These are phyloP conservation scores for Eulithis testata DNA, from an alignment of 2,888 invertebrate genomes.

Conservation along the genomic window DNA sequence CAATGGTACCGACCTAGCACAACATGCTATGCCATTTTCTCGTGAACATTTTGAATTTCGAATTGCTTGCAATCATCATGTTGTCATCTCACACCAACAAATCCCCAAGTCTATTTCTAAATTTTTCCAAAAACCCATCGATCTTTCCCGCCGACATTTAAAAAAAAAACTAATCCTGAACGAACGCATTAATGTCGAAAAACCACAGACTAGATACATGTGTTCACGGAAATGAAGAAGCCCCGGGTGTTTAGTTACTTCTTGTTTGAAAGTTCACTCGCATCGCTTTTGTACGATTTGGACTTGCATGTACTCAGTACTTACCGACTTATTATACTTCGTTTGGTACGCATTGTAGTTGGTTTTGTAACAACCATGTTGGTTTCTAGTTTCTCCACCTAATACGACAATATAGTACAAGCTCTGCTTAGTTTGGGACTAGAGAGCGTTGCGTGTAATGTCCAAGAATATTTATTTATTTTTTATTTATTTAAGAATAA, in stretches of 20 bases:
- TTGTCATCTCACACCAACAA: conserved; percentile 12
- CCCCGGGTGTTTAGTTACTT: conserved; percentile 31
- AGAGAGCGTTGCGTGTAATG: too few species aligned
- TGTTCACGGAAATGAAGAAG: conserved; percentile 35
- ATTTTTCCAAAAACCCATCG: conserved; percentile 21
- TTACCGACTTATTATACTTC: conserved; percentile 10
- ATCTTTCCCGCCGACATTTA: conserved; percentile 18
- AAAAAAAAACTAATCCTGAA: conserved; percentile 28
- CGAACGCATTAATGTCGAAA: conserved; percentile 32
- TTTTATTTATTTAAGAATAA: too few species aligned
- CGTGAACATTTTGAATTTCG: too few species aligned
- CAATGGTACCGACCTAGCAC: background rate
- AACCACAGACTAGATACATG: conserved; percentile 33
- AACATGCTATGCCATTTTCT: too few species aligned
- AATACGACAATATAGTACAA: too few species aligned
- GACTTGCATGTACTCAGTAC: conserved; percentile 12
- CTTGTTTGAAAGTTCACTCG: conserved; percentile 26
- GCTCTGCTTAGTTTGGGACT: too few species aligned
- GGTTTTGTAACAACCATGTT: background rate
- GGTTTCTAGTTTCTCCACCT: conserved; percentile 1
- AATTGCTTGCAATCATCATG: background rate
- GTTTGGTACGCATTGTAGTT: background rate
- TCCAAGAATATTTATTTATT: too few species aligned
- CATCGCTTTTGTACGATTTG: conserved; percentile 25
- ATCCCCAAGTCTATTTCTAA: conserved; percentile 22